Conservation (phyloP, 2,797 vertebrate species). For the Sylvia borin region DNA sequence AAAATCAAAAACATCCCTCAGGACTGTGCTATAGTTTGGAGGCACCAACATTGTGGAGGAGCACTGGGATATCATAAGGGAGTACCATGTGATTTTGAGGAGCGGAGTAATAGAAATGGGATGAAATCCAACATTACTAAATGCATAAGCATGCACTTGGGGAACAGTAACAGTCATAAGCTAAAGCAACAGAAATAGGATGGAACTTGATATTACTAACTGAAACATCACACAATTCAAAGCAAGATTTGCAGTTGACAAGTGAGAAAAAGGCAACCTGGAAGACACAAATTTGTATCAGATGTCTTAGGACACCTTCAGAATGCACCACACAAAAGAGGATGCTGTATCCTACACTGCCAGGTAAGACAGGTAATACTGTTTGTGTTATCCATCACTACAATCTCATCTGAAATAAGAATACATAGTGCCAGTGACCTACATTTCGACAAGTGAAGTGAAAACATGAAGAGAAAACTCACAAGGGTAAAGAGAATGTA, state of each 20-base stretch:
- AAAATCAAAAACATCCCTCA: not conserved
- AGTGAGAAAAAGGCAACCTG: not conserved
- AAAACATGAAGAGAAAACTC: not conserved
- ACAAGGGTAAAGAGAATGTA: not conserved
- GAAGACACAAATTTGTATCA: not conserved
- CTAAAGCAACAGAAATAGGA: slow-evolving; percentile 17
- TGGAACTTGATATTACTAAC: not conserved
- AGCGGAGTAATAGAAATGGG: slow-evolving; percentile 37
- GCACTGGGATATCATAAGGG: not conserved
- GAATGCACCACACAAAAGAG: not conserved
- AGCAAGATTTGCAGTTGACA: not conserved
- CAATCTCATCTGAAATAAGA: not conserved
- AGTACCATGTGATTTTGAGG: slow-evolving; percentile 31
- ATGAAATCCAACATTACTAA: slow-evolving; percentile 59
- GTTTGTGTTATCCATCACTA: not conserved
- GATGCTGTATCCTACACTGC: not conserved
- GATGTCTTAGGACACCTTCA: not conserved
- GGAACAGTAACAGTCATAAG: slow-evolving; percentile 41
- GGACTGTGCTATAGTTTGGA: not conserved
- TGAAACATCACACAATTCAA: slow-evolving; percentile 21
- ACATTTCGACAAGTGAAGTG: not conserved
- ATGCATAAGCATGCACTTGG: slow-evolving; percentile 40
- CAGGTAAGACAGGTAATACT: not conserved
- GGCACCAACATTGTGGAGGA: not conserved
- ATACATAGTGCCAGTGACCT: not conserved